phyloP scores from a whole-genome alignment of 2,888 invertebrate genomes.

The Leptinotarsa juncta region DNA sequence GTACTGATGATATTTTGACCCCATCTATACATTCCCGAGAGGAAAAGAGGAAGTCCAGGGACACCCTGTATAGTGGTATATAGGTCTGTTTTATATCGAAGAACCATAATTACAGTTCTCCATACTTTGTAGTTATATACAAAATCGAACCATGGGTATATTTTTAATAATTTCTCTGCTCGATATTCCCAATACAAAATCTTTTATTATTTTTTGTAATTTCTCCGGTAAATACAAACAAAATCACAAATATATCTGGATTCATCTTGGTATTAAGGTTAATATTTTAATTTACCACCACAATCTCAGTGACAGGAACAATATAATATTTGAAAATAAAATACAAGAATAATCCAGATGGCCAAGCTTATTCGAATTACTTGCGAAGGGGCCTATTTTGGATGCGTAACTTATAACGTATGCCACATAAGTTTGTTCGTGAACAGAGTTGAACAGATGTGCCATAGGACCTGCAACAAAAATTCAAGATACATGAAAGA shows the following conservation, averaged over 20 bases:
- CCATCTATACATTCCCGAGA: too few relatives aligned
- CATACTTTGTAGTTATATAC: too few relatives aligned
- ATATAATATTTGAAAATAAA: neutral
- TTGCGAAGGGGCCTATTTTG: constrained; percentile 71
- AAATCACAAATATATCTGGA: neutral
- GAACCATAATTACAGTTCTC: too few relatives aligned
- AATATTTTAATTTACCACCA: neutral
- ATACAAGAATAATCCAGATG: neutral
- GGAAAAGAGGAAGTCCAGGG: too few relatives aligned
- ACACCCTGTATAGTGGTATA: too few relatives aligned
- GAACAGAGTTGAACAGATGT: constrained; percentile 88
- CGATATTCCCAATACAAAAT: too few relatives aligned
- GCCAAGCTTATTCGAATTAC: neutral
- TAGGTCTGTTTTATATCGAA: too few relatives aligned
- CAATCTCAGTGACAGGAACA: constrained; percentile 4
- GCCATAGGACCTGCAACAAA: constrained; percentile 82
- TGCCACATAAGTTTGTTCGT: constrained; percentile 91
- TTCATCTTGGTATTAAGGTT: too few relatives aligned
- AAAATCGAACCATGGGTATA: too few relatives aligned
- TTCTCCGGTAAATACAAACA: neutral
- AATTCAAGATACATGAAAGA: constrained; percentile 10
- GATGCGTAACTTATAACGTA: constrained; percentile 87
- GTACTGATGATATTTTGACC: too few relatives aligned
- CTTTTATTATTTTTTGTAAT: too few relatives aligned
- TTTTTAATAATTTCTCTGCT: too few relatives aligned